phyloP scores from a whole-genome alignment of 2,888 invertebrate genomes.

The Crossocerus cetratus region DNA sequence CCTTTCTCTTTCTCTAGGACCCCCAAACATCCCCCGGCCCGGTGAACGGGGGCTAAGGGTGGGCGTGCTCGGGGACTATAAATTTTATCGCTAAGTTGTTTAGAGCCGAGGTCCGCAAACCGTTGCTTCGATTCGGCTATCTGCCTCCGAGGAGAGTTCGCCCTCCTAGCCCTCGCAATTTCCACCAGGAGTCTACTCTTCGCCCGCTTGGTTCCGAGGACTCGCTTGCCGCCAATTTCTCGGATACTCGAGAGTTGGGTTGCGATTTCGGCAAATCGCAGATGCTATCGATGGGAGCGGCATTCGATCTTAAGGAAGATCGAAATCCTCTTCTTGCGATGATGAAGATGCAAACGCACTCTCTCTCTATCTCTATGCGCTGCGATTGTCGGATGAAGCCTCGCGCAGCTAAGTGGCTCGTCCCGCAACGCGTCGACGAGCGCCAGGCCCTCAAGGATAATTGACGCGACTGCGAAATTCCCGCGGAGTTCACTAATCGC shows the following conservation, averaged over 20 bases:
- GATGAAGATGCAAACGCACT: too few species aligned
- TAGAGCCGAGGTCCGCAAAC: conserved; percentile 74
- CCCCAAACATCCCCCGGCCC: conserved; percentile 40
- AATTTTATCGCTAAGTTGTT: conserved; percentile 77
- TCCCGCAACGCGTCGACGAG: too few species aligned
- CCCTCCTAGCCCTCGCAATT: neutral
- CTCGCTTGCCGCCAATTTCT: conserved; percentile 63
- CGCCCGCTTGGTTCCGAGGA: conserved; percentile 69
- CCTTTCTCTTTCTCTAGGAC: conserved; percentile 28
- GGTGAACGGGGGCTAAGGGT: conserved; percentile 68
- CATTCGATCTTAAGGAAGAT: conserved; percentile 36
- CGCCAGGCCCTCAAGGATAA: too few species aligned
- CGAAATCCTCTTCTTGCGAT: conserved; percentile 34
- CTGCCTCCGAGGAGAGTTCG: neutral
- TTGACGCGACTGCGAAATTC: too few species aligned
- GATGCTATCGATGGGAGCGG: conserved; percentile 38
- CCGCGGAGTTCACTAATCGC: too few species aligned
- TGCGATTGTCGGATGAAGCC: too few species aligned
- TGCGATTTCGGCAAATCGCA: conserved; percentile 41
- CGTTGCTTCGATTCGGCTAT: conserved; percentile 24
- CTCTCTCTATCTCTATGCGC: too few species aligned
- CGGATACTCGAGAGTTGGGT: conserved; percentile 18
- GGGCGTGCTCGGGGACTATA: conserved; percentile 76
- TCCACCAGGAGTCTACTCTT: conserved; percentile 24
- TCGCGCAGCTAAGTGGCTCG: too few species aligned